These are phyloP conservation scores for Craterocephalus amniculus DNA, from an alignment of 2,797 vertebrate genomes.

Conservation along the genomic window DNA sequence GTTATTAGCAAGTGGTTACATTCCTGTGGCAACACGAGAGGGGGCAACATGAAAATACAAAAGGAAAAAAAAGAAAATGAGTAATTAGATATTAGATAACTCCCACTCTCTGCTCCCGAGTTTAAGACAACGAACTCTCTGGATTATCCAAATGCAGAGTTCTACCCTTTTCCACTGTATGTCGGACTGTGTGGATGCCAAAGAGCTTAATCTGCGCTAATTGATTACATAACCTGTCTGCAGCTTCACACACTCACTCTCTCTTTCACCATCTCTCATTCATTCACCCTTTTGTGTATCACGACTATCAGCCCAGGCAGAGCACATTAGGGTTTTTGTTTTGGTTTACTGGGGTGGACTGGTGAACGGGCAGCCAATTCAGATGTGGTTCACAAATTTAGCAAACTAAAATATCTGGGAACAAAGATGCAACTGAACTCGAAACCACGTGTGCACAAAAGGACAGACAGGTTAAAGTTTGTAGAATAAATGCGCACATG, in stretches of 20 bases:
- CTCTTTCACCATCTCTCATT: conserved; percentile 23
- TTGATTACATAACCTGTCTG: conserved; percentile 70
- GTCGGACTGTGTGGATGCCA: conserved; percentile 54
- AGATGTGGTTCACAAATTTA: conserved; percentile 39
- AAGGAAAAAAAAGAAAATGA: neutral
- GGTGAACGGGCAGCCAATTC: conserved; percentile 32
- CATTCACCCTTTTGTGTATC: conserved; percentile 56
- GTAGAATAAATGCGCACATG: neutral
- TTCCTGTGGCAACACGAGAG: neutral
- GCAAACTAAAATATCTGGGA: conserved; percentile 9
- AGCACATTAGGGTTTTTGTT: conserved; percentile 55
- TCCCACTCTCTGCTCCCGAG: neutral
- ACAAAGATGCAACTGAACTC: conserved; percentile 22
- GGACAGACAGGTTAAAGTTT: neutral
- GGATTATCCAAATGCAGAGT: conserved; percentile 27
- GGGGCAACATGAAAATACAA: neutral
- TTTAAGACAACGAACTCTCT: conserved; percentile 5
- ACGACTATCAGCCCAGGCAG: conserved; percentile 65
- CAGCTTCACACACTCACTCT: conserved; percentile 16
- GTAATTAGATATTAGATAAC: neutral
- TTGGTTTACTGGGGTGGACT: conserved; percentile 35
- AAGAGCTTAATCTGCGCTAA: conserved; percentile 76
- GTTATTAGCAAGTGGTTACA: too few species aligned
- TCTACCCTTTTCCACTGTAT: conserved; percentile 33
- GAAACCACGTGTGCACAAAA: conserved; percentile 8